A percentile compares a stretch with the other conserved stretches of the same genome.
phyloP scores from a whole-genome alignment of 2,888 invertebrate species.

The Coleophora flavipennella region DNA sequence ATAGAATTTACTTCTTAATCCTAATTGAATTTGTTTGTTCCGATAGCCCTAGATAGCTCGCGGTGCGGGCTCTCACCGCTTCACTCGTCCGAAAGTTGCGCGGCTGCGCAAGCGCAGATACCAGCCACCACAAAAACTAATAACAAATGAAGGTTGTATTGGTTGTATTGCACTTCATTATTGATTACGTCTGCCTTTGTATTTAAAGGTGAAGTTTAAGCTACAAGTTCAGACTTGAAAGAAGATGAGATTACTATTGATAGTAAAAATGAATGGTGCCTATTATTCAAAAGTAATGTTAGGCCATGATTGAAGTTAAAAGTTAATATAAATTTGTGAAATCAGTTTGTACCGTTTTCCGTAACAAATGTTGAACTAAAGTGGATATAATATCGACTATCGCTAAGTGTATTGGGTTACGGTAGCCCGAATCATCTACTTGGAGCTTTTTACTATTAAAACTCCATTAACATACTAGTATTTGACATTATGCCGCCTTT shows the following conservation, averaged over 20 bases:
- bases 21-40: conserved; percentile 71
- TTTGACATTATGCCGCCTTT: conserved; percentile 21
- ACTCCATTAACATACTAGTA: conserved; percentile 15
- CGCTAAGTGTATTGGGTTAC: conserved; percentile 6
- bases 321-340: too few species aligned
- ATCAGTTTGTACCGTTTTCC: too few species aligned
- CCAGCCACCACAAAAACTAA: conserved; percentile 22
- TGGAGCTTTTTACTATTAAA: conserved; percentile 10
- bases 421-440: conserved; percentile 4
- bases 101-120: conserved; percentile 15
- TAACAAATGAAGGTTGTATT: conserved; percentile 44
- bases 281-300: background rate
- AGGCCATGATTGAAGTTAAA: too few species aligned
- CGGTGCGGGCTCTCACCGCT: conserved; percentile 22
- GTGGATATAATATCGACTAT: too few species aligned
- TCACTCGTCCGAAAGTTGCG: conserved; percentile 38
- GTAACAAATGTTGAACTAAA: too few species aligned
- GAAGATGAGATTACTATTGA: background rate
- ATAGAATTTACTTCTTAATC: conserved; percentile 61
- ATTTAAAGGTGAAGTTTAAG: conserved; percentile 37
- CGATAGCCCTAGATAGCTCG: conserved; percentile 47
- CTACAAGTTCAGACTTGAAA: conserved; percentile 3
- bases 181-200: conserved; percentile 39
- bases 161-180: conserved; percentile 28
- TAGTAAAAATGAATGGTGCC: background rate